A percentile compares a stretch with the other conserved stretches of the same genome.
Conservation (phyloP, 2,797 vertebrate species). For the Cyclura pinguis region DNA sequence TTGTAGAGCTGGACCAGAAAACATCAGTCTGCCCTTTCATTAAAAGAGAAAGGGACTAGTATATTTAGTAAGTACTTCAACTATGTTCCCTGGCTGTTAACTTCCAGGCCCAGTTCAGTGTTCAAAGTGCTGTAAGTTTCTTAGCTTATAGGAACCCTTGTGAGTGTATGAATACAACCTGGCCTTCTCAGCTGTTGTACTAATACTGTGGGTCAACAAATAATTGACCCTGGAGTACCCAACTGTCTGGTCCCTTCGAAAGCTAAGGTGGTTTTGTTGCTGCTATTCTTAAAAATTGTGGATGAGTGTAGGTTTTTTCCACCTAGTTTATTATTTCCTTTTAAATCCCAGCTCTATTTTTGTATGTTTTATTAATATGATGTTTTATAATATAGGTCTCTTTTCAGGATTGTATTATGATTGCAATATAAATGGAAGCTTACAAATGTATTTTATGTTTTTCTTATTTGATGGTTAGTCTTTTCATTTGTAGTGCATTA, state of each 20-base stretch:
- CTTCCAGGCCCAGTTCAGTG: neutral
- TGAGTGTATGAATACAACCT: neutral
- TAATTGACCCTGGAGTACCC: neutral
- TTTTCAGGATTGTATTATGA: neutral
- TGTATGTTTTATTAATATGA: neutral
- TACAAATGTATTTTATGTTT: slow-evolving; percentile 29
- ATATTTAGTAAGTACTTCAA: neutral
- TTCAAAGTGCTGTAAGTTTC: neutral
- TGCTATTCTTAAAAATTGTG: neutral
- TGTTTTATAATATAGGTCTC: neutral
- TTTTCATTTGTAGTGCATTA: slow-evolving; percentile 16
- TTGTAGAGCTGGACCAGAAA: neutral
- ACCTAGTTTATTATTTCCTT: neutral
- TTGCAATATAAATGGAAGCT: neutral
- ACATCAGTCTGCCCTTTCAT: neutral
- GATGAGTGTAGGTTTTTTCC: neutral
- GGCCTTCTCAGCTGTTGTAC: neutral
- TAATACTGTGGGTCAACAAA: neutral
- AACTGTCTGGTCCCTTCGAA: neutral
- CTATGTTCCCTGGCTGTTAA: neutral
- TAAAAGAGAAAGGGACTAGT: neutral
- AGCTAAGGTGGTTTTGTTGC: neutral
- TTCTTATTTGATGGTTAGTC: neutral
- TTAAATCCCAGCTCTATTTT: neutral
- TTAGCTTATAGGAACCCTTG: neutral